Percentiles rank a stretch among this genome's conserved stretches.
phyloP scores from a whole-genome alignment of 2,797 vertebrate genomes.

The Mionectes olivaceus region DNA sequence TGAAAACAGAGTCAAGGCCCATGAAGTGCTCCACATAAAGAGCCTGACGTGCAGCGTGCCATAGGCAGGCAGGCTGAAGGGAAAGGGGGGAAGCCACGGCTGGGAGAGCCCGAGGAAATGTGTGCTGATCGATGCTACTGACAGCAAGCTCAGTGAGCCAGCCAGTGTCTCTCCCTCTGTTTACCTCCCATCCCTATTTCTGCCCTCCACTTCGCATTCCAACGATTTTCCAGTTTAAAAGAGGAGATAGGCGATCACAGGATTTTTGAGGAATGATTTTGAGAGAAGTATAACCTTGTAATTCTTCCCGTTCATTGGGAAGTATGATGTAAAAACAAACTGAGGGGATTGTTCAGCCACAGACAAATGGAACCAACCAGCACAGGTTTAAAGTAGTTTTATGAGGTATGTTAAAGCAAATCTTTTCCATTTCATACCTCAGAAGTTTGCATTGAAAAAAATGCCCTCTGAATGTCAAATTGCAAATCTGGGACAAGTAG shows the following conservation, averaged over 20 bases:
- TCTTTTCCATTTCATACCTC: neutral
- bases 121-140: neutral
- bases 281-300: neutral
- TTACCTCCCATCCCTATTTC: conserved; percentile 7
- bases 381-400: neutral
- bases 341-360: neutral
- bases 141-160: conserved; percentile 12
- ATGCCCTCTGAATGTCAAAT: neutral
- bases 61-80: neutral
- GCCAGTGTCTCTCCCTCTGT: neutral
- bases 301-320: neutral
- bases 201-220: neutral
- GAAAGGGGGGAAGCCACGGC: neutral
- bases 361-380: neutral
- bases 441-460: neutral
- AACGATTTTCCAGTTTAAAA: neutral
- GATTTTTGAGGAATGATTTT: conserved; percentile 8
- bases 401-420: neutral
- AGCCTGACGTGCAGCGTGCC: neutral
- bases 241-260: neutral
- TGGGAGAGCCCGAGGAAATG: neutral
- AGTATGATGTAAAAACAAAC: neutral
- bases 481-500: neutral
- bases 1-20: conserved; percentile 26
- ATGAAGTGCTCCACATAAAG: conserved; percentile 13